Evolutionary conservation across 2,888 invertebrate species (phyloP), one percentile per base, ranked within the genome.

Genomic region (Lasioglossum villosulum): DNA sequence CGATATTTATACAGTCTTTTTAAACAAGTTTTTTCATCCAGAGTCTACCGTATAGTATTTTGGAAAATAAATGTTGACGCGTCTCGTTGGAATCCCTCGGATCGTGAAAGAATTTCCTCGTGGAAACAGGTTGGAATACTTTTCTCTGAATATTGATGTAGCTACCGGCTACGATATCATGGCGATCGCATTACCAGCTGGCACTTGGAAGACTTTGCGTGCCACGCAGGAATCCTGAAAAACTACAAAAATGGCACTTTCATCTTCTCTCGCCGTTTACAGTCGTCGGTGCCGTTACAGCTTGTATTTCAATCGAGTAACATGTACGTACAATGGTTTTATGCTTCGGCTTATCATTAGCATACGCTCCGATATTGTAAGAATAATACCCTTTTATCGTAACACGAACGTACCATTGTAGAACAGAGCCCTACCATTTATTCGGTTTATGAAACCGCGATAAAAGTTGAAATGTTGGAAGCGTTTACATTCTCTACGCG

Each of bases 161-260:
- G 12, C 34, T 42, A 75, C 45, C 70, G 45, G 34, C 45, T 63
- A 73, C 39, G 59, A 59, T 56, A 73, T 71, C 48, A 30, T 16
- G 70, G 59, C 52, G 42, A 39, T 79, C 79, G 72, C 75, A 68
- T 48, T 80, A 52, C 63, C 68, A 59, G n/a, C n/a, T 75, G 39
- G 48, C 23, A 68, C 59, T 70, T 34, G 45, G 16, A 77, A 80
- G 77, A 79, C 45, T 42, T 84, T 70, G 83, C 77, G 80, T 80
- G 81, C 48, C 45, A 42, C 72, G 30, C 68, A 37, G 48, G 52
- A 59, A 78, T 59, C 30, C 37, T 74, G 70, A 78, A 86, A 79
- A 79, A 68, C 68, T 74, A 72, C 75, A 82, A 80, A 87, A 87
- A 83, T 87, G 74, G 19, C 82, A 87, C 87, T 87, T 87, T 86